Evolutionary conservation across 2,113 vertebrate genomes (phyloP).

Genomic region (Cranoglanis bouderius): DNA sequence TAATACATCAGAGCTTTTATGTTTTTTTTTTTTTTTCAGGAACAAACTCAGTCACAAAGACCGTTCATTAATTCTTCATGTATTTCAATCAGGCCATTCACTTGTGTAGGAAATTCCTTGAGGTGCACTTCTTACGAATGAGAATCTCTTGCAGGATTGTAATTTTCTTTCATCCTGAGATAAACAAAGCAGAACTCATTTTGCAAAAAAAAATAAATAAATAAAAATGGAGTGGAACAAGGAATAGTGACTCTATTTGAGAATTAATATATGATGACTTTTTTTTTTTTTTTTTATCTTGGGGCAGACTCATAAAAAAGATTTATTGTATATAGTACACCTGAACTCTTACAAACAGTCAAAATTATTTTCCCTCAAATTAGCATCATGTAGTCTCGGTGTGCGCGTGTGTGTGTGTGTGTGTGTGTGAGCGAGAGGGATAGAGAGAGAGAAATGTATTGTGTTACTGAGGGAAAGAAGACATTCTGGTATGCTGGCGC

Average conservation of each 20-base stretch:
- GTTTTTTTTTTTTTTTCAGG: neutral
- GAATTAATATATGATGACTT: constrained; percentile 20
- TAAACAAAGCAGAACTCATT: constrained; percentile 34
- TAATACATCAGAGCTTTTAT: constrained; percentile 12
- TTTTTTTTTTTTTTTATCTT: constrained; percentile 5
- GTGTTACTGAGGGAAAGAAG: neutral
- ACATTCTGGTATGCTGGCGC: neutral
- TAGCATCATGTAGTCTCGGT: neutral
- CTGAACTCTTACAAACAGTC: neutral
- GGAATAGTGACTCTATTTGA: constrained; percentile 33
- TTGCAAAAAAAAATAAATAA: neutral
- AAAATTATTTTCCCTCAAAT: neutral
- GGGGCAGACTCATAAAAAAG: neutral
- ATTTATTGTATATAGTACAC: neutral
- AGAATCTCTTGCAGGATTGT: constrained; percentile 35
- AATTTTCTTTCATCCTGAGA: constrained; percentile 12
- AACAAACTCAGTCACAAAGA: neutral
- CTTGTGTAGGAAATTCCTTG: constrained; percentile 33
- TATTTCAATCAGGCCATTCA: constrained; percentile 31
- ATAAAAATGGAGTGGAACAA: neutral
- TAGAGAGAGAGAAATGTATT: neutral
- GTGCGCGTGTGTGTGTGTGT: neutral
- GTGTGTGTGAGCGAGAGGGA: neutral
- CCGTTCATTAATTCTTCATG: constrained; percentile 15
- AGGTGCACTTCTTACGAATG: constrained; percentile 38